phyloP scores from a whole-genome alignment of 2,888 invertebrate species.

The Pyrrhosoma nymphula region DNA sequence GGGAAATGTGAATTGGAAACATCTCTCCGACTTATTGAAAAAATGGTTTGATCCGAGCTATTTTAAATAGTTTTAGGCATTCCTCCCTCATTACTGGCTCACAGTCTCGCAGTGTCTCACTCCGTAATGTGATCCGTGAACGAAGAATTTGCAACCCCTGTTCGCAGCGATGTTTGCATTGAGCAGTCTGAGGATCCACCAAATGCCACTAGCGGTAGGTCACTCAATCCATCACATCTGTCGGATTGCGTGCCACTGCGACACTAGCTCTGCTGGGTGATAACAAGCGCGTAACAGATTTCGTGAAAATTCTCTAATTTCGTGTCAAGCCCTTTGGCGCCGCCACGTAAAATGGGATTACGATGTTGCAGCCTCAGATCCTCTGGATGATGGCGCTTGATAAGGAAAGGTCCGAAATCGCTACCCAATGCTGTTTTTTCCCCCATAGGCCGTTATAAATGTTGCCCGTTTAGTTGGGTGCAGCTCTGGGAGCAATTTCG shows the following conservation, averaged over 20 bases:
- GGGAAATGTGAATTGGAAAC: too few relatives aligned
- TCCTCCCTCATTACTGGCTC: too few relatives aligned
- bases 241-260: background rate
- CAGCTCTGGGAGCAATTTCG: background rate
- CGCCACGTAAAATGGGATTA: background rate
- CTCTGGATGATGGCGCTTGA: background rate
- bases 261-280: background rate
- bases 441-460: background rate
- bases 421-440: background rate
- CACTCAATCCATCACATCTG: too few relatives aligned
- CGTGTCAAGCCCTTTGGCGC: background rate
- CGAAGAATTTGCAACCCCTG: too few relatives aligned
- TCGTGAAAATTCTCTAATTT: background rate
- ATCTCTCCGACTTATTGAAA: too few relatives aligned
- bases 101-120: too few relatives aligned
- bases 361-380: background rate
- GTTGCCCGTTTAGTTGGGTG: background rate
- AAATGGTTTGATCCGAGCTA: too few relatives aligned
- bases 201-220: too few relatives aligned
- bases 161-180: too few relatives aligned
- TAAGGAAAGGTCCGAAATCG: background rate
- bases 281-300: background rate
- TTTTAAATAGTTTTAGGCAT: too few relatives aligned
- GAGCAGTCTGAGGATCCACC: too few relatives aligned
- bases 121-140: too few relatives aligned